phyloP scores from a whole-genome alignment of 2,113 vertebrate species.

The Stomatorhinus ivindoensis region DNA sequence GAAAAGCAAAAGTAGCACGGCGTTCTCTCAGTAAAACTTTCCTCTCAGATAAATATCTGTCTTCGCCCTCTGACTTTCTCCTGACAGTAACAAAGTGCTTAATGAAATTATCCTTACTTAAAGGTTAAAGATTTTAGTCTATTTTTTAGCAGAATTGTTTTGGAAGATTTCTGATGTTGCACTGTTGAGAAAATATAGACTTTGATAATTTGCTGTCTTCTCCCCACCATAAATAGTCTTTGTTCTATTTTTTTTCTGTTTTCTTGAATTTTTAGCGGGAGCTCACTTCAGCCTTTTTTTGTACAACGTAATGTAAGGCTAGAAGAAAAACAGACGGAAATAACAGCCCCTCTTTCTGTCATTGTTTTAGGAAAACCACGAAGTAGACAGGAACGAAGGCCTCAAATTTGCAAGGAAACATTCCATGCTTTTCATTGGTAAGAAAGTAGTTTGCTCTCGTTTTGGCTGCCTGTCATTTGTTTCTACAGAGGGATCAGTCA shows the following conservation, averaged over 20 bases:
- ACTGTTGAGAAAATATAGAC: not conserved
- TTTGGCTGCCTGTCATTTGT: conserved; percentile 9
- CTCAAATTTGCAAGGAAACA: conserved; percentile 95
- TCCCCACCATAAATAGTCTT: not conserved
- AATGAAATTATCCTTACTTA: not conserved
- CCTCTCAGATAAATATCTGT: not conserved
- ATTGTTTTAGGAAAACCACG: conserved; percentile 77
- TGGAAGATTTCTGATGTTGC: not conserved
- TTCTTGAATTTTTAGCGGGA: not conserved
- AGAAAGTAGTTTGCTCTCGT: conserved; percentile 4
- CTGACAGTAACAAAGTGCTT: not conserved
- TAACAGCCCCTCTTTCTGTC: not conserved
- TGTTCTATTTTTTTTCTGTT: too few species aligned
- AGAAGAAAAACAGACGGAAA: not conserved
- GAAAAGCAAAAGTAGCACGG: not conserved
- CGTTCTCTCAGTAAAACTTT: not conserved
- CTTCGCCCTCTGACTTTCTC: not conserved
- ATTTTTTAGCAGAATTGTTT: not conserved
- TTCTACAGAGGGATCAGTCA: conserved; percentile 28
- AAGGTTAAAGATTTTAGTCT: not conserved
- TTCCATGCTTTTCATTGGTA: conserved; percentile 97
- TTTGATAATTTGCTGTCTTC: not conserved
- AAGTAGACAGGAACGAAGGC: conserved; percentile 91
- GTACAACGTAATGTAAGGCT: not conserved
- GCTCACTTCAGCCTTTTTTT: not conserved